Evolutionary conservation across 2,888 invertebrate genomes (phyloP).

Genomic region (Tenodera sinensis): DNA sequence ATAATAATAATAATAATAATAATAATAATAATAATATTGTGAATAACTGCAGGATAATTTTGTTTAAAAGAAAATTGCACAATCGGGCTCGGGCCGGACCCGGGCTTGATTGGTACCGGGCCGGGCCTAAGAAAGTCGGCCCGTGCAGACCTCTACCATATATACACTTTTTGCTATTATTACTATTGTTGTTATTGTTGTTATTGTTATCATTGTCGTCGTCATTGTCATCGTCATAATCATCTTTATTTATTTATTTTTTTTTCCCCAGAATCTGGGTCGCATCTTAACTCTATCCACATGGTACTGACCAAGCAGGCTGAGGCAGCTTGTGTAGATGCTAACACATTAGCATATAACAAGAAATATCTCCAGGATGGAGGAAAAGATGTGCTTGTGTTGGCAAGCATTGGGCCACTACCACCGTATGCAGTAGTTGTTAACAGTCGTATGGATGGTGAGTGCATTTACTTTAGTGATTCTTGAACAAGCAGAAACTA

Average conservation of each 20-base stretch:
- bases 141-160: no score
- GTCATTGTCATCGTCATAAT: not conserved
- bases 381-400: constrained; percentile 53
- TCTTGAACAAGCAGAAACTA: no score
- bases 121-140: no score
- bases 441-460: constrained; percentile 57
- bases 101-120: no score
- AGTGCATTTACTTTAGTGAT: constrained; percentile 11
- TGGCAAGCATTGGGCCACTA: constrained; percentile 62
- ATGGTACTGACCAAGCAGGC: constrained; percentile 59
- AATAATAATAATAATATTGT: no score
- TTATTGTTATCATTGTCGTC: no score
- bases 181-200: no score
- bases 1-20: no score
- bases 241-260: not conserved
- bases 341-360: constrained; percentile 54
- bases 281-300: constrained; percentile 58
- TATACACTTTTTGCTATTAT: no score
- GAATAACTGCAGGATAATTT: no score
- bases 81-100: no score
- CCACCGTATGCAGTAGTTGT: constrained; percentile 64
- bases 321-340: constrained; percentile 63
- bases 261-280: constrained; percentile 58
- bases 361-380: constrained; percentile 55
- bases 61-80: no score